These are phyloP conservation scores for Acanthacorydalis orientalis DNA, from an alignment of 2,888 invertebrate species.

Conservation along the genomic window DNA sequence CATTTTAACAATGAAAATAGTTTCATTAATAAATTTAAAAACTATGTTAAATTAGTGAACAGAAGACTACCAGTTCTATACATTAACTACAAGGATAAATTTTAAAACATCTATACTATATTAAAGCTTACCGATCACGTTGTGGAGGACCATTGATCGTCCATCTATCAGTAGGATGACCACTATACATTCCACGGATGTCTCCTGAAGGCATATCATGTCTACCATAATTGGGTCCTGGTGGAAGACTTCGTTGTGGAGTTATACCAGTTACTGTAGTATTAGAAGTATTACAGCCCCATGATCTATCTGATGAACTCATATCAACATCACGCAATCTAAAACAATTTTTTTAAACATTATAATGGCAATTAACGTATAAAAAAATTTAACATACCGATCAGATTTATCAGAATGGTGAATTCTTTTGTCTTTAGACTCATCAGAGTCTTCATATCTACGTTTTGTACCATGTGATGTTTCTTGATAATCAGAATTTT, in stretches of 20 bases:
- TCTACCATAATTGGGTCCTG: not conserved
- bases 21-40: not conserved
- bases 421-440: slow-evolving; percentile 15
- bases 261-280: slow-evolving; percentile 2
- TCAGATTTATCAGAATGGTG: slow-evolving; percentile 19
- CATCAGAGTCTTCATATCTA: slow-evolving; percentile 13
- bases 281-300: slow-evolving; percentile 2
- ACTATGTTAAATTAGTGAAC: not conserved
- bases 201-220: not conserved
- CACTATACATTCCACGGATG: slow-evolving; percentile 1
- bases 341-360: not conserved
- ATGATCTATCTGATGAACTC: slow-evolving; percentile 7
- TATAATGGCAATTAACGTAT: not conserved
- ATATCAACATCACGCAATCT: slow-evolving; percentile 3
- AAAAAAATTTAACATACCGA: slow-evolving; percentile 9
- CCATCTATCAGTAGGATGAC: slow-evolving; percentile 4
- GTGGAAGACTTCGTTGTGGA: slow-evolving; percentile 1
- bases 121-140: slow-evolving; percentile 1
- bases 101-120: not conserved
- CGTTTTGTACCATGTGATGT: not conserved
- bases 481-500: not conserved
- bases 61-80: too few species aligned
- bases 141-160: slow-evolving; percentile 1
- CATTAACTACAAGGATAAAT: too few species aligned
- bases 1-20: not conserved